phyloP scores from a whole-genome alignment of 1,140 invertebrate species.

The Eupeodes corollae region DNA sequence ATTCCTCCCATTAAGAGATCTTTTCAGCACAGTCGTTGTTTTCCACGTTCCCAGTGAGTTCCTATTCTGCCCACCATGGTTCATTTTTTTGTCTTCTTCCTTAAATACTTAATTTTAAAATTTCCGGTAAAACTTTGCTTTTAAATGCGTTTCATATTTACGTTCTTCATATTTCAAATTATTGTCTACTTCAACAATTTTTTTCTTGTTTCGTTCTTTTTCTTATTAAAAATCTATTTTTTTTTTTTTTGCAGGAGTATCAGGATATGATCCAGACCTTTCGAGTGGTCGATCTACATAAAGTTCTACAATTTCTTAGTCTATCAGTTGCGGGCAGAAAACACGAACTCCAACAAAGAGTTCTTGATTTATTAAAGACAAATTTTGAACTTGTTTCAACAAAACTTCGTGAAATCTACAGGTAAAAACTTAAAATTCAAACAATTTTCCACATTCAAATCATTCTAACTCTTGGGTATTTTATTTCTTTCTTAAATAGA shows the following conservation, averaged over 20 bases:
- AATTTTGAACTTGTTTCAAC: slow-evolving; percentile 58
- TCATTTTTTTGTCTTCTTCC: no score
- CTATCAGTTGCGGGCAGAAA: slow-evolving; percentile 80
- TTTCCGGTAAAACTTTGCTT: no score
- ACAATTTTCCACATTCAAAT: background rate
- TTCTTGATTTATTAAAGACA: slow-evolving; percentile 61
- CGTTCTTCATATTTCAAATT: no score
- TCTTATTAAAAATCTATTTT: background rate
- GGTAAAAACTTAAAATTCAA: slow-evolving; percentile 26
- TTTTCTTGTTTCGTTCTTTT: no score
- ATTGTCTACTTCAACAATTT: no score
- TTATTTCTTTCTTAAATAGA: slow-evolving; percentile 2
- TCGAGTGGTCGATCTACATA: slow-evolving; percentile 73
- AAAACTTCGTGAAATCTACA: slow-evolving; percentile 76
- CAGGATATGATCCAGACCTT: slow-evolving; percentile 74
- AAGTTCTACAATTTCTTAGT: slow-evolving; percentile 66
- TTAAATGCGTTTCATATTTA: no score
- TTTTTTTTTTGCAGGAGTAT: slow-evolving; percentile 34
- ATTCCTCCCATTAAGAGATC: no score
- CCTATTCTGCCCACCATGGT: no score
- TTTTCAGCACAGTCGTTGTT: no score
- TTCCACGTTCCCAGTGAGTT: no score
- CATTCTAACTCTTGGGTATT: background rate
- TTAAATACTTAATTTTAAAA: no score
- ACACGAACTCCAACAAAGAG: slow-evolving; percentile 69